phyloP scores from a whole-genome alignment of 2,113 vertebrate genomes.

The Brachypodius melanocephalos region DNA sequence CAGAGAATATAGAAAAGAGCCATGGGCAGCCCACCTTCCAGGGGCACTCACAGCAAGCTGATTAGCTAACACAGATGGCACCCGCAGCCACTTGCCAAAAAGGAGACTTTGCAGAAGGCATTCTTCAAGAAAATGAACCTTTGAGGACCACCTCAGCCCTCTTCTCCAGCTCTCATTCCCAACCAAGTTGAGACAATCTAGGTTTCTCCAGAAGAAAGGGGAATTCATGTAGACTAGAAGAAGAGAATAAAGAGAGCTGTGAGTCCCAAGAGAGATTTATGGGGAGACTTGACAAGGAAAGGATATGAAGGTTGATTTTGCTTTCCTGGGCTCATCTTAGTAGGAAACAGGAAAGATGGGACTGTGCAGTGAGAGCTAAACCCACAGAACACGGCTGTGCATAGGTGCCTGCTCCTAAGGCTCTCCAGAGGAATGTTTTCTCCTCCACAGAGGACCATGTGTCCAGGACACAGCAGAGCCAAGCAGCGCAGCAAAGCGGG shows the following conservation, averaged over 20 bases:
- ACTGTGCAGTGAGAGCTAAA: not conserved
- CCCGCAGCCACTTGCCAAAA: not conserved
- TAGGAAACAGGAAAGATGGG: not conserved
- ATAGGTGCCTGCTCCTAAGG: not conserved
- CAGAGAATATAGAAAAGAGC: not conserved
- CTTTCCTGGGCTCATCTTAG: not conserved
- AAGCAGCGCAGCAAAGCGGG: not conserved
- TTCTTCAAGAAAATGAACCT: not conserved
- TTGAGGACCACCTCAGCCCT: not conserved
- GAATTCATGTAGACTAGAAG: not conserved
- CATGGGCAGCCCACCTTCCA: not conserved
- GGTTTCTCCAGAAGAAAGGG: not conserved
- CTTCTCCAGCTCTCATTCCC: not conserved
- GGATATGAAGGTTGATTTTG: not conserved
- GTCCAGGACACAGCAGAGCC: not conserved
- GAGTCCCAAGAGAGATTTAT: not conserved
- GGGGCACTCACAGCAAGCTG: not conserved
- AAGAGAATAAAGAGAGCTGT: not conserved
- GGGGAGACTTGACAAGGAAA: not conserved
- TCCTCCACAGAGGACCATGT: conserved; percentile 12
- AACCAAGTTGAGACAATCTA: not conserved
- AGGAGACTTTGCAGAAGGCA: not conserved
- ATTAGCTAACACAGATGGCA: not conserved
- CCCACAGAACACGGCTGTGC: not conserved
- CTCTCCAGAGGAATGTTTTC: not conserved